Evolutionary conservation across 2,888 invertebrate genomes (phyloP), one percentile per base, ranked within the genome.

Genomic region (Apotomis betuletana): DNA sequence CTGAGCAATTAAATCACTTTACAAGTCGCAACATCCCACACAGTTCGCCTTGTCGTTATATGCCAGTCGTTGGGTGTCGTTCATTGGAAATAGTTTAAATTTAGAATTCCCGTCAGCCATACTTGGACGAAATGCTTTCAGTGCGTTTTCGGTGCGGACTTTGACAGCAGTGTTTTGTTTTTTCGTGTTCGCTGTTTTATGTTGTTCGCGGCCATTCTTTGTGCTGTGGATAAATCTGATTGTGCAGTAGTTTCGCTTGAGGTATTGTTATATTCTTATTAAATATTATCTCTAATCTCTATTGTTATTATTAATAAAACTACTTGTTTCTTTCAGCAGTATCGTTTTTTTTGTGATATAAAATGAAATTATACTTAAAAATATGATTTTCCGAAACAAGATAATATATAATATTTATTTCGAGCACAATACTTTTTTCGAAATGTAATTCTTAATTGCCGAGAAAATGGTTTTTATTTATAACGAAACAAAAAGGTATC

Each of bases 51-150:
- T 78, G 84, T 85, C 84, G 87, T 83, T 85, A 85, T 85, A 89
- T 85, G 89, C 89, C 86, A 88, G 87, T 83, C 87, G 72, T 82
- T 84, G 80, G 79, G 80, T 82, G 83, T 82, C 87, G 88, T 90
- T 93, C 90, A 84, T 85, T 90, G 88, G 90, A 92, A 92, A 87
- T 84, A 80, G 87, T 88, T 89, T 92, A 92, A 90, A 87, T 90
- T 91, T 93, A 93, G 92, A 92, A 91, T 91, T 85, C 90, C 90
- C 89, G 90, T 90, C 88, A 86, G 84, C 89, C 90, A 86, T 88
- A 89, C 86, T 88, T 89, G 87, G 90, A 85, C 78, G 82, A 88
- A 89, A 90, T 90, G 88, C 85, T 86, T 87, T 88, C 87, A 87
- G 87, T 88, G 84, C 85, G 81, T 83, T 87, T 87, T 86, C 83